Conservation (phyloP, 1,140 invertebrate genomes). For the Zaprionus inermis region DNA sequence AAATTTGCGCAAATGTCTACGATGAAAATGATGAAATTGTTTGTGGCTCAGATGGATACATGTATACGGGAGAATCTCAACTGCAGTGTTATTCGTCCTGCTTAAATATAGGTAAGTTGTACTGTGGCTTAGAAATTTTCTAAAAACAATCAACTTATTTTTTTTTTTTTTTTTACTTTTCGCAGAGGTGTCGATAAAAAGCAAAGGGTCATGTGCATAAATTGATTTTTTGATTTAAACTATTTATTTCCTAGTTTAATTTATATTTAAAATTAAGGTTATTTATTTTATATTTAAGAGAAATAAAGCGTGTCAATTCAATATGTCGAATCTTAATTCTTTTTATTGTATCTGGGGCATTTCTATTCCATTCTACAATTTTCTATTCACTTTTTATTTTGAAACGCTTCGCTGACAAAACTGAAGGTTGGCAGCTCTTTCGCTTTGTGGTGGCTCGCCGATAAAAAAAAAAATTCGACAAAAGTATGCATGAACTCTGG, state of each 20-base stretch:
- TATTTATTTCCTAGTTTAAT: conserved; percentile 46
- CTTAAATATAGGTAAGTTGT: conserved; percentile 71
- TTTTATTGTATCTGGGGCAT: neutral
- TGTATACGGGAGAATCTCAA: conserved; percentile 81
- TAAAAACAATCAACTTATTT: neutral
- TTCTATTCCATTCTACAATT: neutral
- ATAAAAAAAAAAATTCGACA: neutral
- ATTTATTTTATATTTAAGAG: conserved; percentile 42
- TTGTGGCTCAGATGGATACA: conserved; percentile 80
- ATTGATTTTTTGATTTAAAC: conserved; percentile 21
- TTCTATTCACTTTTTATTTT: neutral
- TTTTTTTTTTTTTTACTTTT: neutral
- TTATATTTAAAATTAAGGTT: conserved; percentile 21
- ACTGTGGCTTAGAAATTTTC: neutral
- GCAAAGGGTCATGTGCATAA: conserved; percentile 74
- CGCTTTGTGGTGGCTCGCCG: neutral
- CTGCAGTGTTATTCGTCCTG: conserved; percentile 78
- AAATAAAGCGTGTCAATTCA: conserved; percentile 37
- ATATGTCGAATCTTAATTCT: neutral
- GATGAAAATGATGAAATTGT: conserved; percentile 81
- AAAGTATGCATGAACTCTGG: neutral
- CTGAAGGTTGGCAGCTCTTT: neutral
- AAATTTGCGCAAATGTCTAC: conserved; percentile 79
- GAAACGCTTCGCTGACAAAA: neutral
- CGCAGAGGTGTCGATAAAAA: conserved; percentile 77